Conservation (phyloP, 2,113 vertebrate genomes). For the Cranoglanis bouderius region DNA sequence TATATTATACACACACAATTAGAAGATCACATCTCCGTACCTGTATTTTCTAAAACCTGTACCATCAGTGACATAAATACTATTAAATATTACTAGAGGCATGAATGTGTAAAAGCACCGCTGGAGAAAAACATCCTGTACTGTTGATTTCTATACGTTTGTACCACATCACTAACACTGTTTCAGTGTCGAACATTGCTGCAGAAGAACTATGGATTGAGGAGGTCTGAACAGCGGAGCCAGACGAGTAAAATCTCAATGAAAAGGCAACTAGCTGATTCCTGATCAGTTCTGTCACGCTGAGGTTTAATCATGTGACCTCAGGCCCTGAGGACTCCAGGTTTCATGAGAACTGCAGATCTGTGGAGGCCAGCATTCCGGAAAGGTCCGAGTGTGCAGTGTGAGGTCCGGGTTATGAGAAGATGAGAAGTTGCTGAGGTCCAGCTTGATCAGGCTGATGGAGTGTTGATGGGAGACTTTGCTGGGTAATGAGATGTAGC, state of each 20-base stretch:
- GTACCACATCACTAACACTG: background rate
- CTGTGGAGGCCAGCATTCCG: conserved; percentile 26
- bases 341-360: conserved; percentile 14
- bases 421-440: conserved; percentile 1
- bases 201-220: background rate
- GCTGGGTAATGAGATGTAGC: background rate
- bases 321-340: background rate
- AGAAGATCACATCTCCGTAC: background rate
- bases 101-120: background rate
- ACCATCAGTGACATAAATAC: conserved; percentile 18
- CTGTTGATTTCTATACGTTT: background rate
- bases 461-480: background rate
- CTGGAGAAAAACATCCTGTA: background rate
- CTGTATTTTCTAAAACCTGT: background rate
- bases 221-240: background rate
- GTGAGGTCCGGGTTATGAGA: conserved; percentile 48
- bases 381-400: conserved; percentile 36
- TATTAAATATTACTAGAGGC: background rate
- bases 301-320: conserved; percentile 1
- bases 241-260: background rate
- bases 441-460: conserved; percentile 7
- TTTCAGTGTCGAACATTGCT: background rate
- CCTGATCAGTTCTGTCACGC: background rate
- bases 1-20: background rate
- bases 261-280: background rate